Evolutionary conservation across 2,797 vertebrate species (phyloP).

Genomic region (Pterois miles): DNA sequence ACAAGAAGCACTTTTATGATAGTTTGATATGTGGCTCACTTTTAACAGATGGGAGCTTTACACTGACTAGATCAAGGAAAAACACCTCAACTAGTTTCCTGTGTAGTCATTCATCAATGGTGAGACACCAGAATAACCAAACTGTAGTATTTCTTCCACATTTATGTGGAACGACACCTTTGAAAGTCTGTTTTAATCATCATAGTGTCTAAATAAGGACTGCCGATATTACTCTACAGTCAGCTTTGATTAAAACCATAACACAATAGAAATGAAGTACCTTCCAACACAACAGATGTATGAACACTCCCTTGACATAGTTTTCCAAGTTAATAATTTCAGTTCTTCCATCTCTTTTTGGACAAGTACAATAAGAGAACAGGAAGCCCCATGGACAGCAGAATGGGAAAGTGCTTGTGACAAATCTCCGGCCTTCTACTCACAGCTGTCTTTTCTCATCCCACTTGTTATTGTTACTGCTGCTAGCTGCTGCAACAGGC

Average conservation of each 20-base stretch:
- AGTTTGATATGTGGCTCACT: not conserved
- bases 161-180: not conserved
- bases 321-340: not conserved
- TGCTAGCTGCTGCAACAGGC: conserved; percentile 30
- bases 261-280: not conserved
- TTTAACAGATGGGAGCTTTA: conserved; percentile 14
- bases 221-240: not conserved
- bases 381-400: conserved; percentile 31
- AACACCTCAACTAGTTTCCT: not conserved
- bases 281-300: not conserved
- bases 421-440: conserved; percentile 47
- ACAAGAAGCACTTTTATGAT: conserved; percentile 12
- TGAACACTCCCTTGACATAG: not conserved
- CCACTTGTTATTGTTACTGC: conserved; percentile 72
- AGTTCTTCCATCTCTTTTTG: not conserved
- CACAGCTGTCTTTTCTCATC: conserved; percentile 75
- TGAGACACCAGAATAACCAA: not conserved
- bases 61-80: not conserved
- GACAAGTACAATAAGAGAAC: conserved; percentile 7
- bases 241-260: not conserved
- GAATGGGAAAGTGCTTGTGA: conserved; percentile 35
- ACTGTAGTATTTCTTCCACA: not conserved
- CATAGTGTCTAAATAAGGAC: not conserved
- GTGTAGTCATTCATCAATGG: not conserved
- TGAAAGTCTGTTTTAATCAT: not conserved